Evolutionary conservation across 2,797 vertebrate genomes (phyloP).

Genomic region (Glyptemys insculpta): DNA sequence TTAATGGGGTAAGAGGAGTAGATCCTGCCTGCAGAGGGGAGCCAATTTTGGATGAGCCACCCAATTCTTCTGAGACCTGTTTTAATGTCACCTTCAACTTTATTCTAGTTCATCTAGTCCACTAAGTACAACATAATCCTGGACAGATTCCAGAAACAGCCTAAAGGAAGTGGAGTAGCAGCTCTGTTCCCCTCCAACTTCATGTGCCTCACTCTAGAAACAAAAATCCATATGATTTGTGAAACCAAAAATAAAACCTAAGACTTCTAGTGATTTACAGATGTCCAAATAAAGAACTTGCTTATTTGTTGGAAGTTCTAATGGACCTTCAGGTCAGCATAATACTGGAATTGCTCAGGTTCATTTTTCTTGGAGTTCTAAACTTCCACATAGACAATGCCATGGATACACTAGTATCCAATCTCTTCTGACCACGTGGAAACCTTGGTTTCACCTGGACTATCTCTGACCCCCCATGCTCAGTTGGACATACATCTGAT

Average conservation of each 20-base stretch:
- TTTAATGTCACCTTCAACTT: background rate
- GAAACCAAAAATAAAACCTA: background rate
- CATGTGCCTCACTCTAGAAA: background rate
- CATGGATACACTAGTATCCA: background rate
- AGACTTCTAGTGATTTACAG: background rate
- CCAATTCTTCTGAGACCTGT: background rate
- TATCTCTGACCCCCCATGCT: background rate
- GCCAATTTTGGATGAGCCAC: background rate
- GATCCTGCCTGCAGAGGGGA: background rate
- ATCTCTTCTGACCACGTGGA: background rate
- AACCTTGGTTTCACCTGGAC: background rate
- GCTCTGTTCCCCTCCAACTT: accelerated
- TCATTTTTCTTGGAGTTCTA: background rate
- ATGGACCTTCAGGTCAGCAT: background rate
- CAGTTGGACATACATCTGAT: background rate
- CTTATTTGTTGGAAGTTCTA: background rate
- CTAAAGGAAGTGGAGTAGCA: accelerated
- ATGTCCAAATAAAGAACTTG: accelerated
- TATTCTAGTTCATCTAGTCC: background rate
- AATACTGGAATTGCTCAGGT: background rate
- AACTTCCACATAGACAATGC: background rate
- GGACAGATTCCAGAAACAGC: background rate
- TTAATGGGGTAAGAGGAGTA: background rate
- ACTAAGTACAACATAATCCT: background rate
- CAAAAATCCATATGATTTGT: background rate